A percentile compares a stretch with the other conserved stretches of the same genome.
Evolutionary conservation across 2,113 vertebrate genomes (phyloP).

Genomic region (Eidolon helvum): DNA sequence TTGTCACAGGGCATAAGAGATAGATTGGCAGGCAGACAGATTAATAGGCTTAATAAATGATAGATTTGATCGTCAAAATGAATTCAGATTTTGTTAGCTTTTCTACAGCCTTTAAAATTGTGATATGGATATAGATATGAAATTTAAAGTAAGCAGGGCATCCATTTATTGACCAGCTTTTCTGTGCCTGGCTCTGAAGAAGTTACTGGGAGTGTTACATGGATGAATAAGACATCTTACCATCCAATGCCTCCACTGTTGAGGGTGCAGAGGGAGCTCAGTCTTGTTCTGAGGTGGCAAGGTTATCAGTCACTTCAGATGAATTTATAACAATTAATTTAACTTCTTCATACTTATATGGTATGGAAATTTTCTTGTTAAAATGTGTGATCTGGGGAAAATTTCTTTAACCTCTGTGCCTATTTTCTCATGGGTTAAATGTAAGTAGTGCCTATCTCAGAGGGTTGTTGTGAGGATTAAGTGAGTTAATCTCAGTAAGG

Average conservation of each 20-base stretch:
- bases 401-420: neutral
- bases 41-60: constrained; percentile 58
- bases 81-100: constrained; percentile 27
- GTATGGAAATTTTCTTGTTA: neutral
- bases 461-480: neutral
- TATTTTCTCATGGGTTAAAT: constrained; percentile 3
- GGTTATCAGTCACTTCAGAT: neutral
- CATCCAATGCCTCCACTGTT: neutral
- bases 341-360: neutral
- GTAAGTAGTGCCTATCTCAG: neutral
- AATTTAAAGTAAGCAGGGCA: constrained; percentile 8
- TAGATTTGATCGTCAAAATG: constrained; percentile 35
- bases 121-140: neutral
- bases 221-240: neutral
- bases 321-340: neutral
- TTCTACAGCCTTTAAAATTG: constrained; percentile 44
- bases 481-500: constrained; percentile 13
- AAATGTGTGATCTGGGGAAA: neutral
- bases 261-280: neutral
- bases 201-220: neutral
- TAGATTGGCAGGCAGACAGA: constrained; percentile 40
- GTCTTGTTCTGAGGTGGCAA: neutral
- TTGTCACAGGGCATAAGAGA: constrained; percentile 6
- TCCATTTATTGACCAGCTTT: neutral
- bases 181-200: neutral